Evolutionary conservation across 1,140 invertebrate species (phyloP), one percentile per base, ranked within the genome.

Genomic region (Drosophila bocqueti): DNA sequence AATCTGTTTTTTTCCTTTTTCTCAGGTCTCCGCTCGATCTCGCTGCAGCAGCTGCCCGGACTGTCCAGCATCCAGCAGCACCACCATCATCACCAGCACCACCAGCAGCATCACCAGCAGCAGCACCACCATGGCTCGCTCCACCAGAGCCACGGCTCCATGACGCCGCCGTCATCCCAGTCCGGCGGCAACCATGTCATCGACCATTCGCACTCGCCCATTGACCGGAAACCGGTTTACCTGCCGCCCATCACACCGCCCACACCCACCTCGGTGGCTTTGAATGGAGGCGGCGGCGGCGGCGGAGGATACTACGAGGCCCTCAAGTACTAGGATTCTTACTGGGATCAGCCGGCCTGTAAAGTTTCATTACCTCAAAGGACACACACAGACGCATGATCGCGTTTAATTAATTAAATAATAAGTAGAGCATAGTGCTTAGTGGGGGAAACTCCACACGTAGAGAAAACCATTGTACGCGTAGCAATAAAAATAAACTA

Each of bases 201-300:
- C 38, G 84, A 80, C 50, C 77, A 83, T 45, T 76, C 80, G 54
- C 54, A 57, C 0, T 57, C 54, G 52, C 81, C 90, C 10, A 79
- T 93, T 47, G 92, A 93, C 68, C 79, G 82, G 7, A 93, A 93
- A 79, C 83, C 84, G 61, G 79, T 86, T 71, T 93, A 91, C 74
- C 80, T 93, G 69, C 69, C 84, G 49, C 74, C 91, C 40, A 83
- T 85, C 65, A 90, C 90, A 46, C 90, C 92, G 63, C 90, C 92
- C 21, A 78, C 91, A 24, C 79, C 91, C 7, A 77, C 67, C 4
- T 62, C 69, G 55, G 64, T 90, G 54, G 76, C 73, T n/a, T 42
- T 77, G 36, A 77, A 78, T 63, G 81, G 50, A 38, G 69, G 50
- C 68, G 49, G 67, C 24, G 62, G 67, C 24, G 62, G 72, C 31